Base-by-base conservation (phyloP, 2,888 invertebrate species). In the Eumacrocentrus americanus region DNA sequence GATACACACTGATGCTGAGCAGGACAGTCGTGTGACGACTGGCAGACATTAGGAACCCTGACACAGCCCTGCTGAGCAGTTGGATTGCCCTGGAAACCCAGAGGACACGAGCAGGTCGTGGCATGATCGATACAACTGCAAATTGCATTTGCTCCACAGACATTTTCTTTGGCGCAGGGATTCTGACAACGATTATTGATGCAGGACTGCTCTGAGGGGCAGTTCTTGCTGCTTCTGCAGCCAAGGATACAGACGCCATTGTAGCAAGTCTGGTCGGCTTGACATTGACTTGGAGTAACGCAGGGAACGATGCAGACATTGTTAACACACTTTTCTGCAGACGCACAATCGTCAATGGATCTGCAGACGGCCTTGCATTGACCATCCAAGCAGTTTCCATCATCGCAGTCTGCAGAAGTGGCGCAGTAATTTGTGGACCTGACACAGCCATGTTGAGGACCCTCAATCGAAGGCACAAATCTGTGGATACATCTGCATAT, bases 21-120 rank as follows among this genome's bases (percentile, higher is more conserved):
- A 3, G 92, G 90, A 73, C 95, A 95, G 69, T 92, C 88, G 50
- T 85, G 84, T 35, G 87, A 85, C 61, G 85, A 84, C 35, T 83
- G 81, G 70, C 95, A 95, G 14, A 84, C 76, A 38, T 85, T 84
- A n/a, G 93, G 89, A 57, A 91, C 88, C 67, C 95, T 84, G 4
- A 94, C 90, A 75, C 95, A 95, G 3, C 94, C 94, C 81, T 94
- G 92, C 76, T 94, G 90, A 0, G 95, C 89, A 12, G 89, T 90
- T 12, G 94, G 94, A 74, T 91, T 92, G 1, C 92, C 93, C 79
- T 91, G 89, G 76, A 95, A 95, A 29, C 93, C 93, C 52, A 87
- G 83, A 0, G 94, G 94, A 72, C 95, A 94, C 63, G 87, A 86
- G 76, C 95, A 95, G 53, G 86, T 85, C 0, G 90, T 90, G 46